Base-by-base conservation (phyloP, 2,888 invertebrate genomes). In the Himalopsyche anomala region DNA sequence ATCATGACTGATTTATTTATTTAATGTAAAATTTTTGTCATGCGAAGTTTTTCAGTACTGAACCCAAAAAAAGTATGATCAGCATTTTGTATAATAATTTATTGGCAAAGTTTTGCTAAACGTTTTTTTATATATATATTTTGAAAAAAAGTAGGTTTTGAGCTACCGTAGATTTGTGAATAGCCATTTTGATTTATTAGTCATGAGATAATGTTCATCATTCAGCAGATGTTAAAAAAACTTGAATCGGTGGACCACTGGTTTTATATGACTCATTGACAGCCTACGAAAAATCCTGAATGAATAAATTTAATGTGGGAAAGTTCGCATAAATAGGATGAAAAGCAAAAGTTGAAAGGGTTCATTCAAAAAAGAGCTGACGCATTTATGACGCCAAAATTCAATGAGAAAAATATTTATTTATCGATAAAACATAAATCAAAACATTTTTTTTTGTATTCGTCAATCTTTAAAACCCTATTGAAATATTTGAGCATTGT, bases 381-480 rank as follows among this genome's bases (percentile, higher is more conserved):
- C 62, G 62, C 62, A 62, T 62, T 62, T 62, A 62, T 62, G 62
- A 62, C 19, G 62, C 62, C 19, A 28, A 62, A 62, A 19, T 62
- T 62, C 62, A 62, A 62, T 19, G 28, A 62, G 62, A 62, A 62
- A 62, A 62, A 62, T 62, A 62, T 62, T 62, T 62, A 62, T 62
- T 62, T 62, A 62, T 62, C 62, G 62, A 62, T 62, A 19, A 62
- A 62, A 62, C 62, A 62, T 62, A 62, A 62, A 62, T 62, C 62
- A 62, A 62, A 62, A 28, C 19, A n/a, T 19, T 62, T 62, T 62
- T 28, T 62, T 62, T 62, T 62, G 28, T 28, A 62, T 62, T 62
- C 62, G 62, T 62, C 62, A 62, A 62, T 62, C 62, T 62, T 62
- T 62, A 62, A 62, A 62, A 62, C 62, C 51, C 19, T 62, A 62